A percentile compares a stretch with the other conserved stretches of the same genome.
These are phyloP conservation scores for Tachystola acroxantha DNA, from an alignment of 2,888 invertebrate genomes.

Conservation along the genomic window DNA sequence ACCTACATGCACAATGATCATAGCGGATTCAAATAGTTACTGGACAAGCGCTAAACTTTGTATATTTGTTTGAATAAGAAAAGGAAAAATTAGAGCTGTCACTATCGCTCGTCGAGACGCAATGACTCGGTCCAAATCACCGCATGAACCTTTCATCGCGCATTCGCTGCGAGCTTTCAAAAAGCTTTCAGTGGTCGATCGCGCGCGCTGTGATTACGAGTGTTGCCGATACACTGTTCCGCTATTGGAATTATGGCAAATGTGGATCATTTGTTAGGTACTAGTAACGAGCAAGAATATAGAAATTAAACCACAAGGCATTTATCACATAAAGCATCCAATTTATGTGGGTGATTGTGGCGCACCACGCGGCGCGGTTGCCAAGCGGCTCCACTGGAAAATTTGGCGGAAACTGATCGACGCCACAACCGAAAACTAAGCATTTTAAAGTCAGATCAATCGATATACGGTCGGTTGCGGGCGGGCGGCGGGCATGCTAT, in stretches of 20 bases:
- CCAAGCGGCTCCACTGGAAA: constrained; percentile 64
- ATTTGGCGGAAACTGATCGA: constrained; percentile 66
- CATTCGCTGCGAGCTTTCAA: constrained; percentile 64
- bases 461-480: constrained; percentile 63
- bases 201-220: constrained; percentile 57
- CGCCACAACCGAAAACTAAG: constrained; percentile 63
- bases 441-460: constrained; percentile 71
- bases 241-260: constrained; percentile 40
- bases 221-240: constrained; percentile 47
- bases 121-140: constrained; percentile 55
- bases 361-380: constrained; percentile 51
- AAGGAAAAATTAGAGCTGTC: constrained; percentile 27
- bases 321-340: constrained; percentile 35
- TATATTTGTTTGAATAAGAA: constrained; percentile 8
- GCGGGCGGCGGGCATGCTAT: no score
- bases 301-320: constrained; percentile 13
- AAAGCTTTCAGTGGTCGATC: constrained; percentile 71
- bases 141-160: constrained; percentile 63
- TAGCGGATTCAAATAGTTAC: no score
- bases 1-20: no score
- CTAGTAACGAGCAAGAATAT: background rate
- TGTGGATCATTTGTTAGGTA: constrained; percentile 21
- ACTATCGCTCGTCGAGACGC: constrained; percentile 39
- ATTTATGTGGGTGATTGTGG: constrained; percentile 50
- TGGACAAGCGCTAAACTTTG: no score